Percentiles rank a stretch among this genome's conserved stretches.
Evolutionary conservation across 2,797 vertebrate genomes (phyloP).

Genomic region (Protosalanx chinensis): DNA sequence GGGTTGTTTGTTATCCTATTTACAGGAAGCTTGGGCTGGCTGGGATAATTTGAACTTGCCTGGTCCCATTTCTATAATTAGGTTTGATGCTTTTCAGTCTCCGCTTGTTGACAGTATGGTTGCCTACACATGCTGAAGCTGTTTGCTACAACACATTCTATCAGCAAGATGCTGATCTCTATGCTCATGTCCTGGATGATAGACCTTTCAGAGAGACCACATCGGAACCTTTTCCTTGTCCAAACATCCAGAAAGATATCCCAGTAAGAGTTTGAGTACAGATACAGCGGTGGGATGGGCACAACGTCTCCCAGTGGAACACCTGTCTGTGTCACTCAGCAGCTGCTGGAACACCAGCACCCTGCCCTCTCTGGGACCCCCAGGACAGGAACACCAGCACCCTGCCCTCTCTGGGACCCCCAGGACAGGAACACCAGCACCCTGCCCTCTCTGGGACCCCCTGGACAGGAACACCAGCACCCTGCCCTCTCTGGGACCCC

Average conservation of each 20-base stretch:
- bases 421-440: too few species aligned
- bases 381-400: too few species aligned
- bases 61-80: slow-evolving; percentile 52
- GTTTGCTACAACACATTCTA: slow-evolving; percentile 27
- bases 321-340: slow-evolving; percentile 58
- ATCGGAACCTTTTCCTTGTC: background rate
- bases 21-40: slow-evolving; percentile 23
- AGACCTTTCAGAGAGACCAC: background rate
- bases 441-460: too few species aligned
- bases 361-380: too few species aligned
- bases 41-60: slow-evolving; percentile 43
- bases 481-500: slow-evolving; percentile 7
- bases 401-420: too few species aligned
- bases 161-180: too few species aligned
- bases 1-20: slow-evolving; percentile 31
- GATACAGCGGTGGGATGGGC: background rate
- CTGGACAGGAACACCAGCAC: slow-evolving; percentile 1
- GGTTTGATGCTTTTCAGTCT: slow-evolving; percentile 41
- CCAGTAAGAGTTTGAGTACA: background rate
- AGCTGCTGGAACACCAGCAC: background rate
- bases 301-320: slow-evolving; percentile 11
- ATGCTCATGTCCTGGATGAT: too few species aligned
- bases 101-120: slow-evolving; percentile 22
- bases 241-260: too few species aligned
- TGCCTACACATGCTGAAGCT: slow-evolving; percentile 1